Conservation (phyloP, 2,888 invertebrate species). For the Bhutanitis thaidina region DNA sequence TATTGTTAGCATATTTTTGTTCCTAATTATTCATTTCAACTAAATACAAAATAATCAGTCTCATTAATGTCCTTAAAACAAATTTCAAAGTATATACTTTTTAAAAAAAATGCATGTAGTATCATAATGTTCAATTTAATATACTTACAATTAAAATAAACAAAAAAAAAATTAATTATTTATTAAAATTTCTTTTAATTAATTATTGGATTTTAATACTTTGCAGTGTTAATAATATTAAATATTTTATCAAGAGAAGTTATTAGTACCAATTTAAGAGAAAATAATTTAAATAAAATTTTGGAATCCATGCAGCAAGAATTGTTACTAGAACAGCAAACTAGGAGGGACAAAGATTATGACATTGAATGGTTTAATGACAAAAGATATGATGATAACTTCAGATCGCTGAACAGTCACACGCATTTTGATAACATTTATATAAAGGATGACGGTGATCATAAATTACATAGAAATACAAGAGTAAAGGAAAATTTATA, state of each 20-base stretch:
- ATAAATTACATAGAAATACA: not conserved
- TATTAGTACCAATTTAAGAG: not conserved
- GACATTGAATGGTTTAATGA: not conserved
- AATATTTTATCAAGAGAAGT: not conserved
- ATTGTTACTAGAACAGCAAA: not conserved
- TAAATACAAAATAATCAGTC: too few relatives aligned
- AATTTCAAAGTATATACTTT: too few relatives aligned
- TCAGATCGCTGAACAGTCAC: not conserved
- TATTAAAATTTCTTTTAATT: too few relatives aligned
- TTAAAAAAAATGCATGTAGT: too few relatives aligned
- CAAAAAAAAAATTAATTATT: too few relatives aligned
- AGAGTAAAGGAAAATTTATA: not conserved
- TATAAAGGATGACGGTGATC: not conserved
- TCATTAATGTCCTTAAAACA: too few relatives aligned
- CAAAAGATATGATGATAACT: not conserved
- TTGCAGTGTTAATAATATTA: not conserved
- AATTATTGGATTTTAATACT: too few relatives aligned
- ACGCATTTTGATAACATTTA: not conserved
- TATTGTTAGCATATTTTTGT: too few relatives aligned
- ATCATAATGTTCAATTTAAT: too few relatives aligned
- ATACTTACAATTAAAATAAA: too few relatives aligned
- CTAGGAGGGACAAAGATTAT: not conserved
- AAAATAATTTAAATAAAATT: conserved; percentile 1
- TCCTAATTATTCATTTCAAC: too few relatives aligned
- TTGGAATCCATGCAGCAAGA: conserved; percentile 1